Evolutionary conservation across 1,140 invertebrate genomes (phyloP), one percentile per base, ranked within the genome.

Genomic region (Drosophila chauvacae): DNA sequence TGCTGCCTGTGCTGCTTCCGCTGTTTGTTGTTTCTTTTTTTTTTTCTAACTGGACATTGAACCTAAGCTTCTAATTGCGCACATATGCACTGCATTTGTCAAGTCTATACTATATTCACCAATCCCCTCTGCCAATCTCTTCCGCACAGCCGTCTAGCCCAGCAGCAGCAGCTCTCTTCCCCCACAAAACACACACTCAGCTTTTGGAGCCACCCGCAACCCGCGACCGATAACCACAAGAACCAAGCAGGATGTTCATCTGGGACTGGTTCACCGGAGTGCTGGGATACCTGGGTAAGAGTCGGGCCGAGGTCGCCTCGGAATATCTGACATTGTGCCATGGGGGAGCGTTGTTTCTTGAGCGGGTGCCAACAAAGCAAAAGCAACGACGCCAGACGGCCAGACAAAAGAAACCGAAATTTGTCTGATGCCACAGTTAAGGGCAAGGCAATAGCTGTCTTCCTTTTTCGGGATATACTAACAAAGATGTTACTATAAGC

Each of bases 251-350:
- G 94, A 99, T 99, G 98, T 99, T 99, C 95, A 95, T 99, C 93
- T 98, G 97, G 96, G 98, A 99, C 93, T 99, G 98, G 98, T 97
- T 99, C 93, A 97, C 97, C 91, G 97, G 97, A 91, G 97, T 99
- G 92, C 95, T 99, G 88, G 97, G 97, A 93, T 98, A 97, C 94
- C 95, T 99, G 93, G 98, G 98, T 98, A 93, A 96, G 64, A 44
- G 53, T 33, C n/a, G 26, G 30, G 20, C 14, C 53, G 47, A 42
- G 48, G 62, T 53, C 50, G 58, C 18, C 39, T 18, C 33, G 18
- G 51, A 63, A 64, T 65, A 70, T 71, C 75, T 83, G 80, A 77
- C 84, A 84, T 83, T 83, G 84, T 56, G 70, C 53, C 55, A 50
- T 65, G 62, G 64, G 64, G 45, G 39, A 61, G 71, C 71, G 65